These are phyloP conservation scores for Vanessa tameamea DNA, from an alignment of 1,140 invertebrate species.

Conservation along the genomic window DNA sequence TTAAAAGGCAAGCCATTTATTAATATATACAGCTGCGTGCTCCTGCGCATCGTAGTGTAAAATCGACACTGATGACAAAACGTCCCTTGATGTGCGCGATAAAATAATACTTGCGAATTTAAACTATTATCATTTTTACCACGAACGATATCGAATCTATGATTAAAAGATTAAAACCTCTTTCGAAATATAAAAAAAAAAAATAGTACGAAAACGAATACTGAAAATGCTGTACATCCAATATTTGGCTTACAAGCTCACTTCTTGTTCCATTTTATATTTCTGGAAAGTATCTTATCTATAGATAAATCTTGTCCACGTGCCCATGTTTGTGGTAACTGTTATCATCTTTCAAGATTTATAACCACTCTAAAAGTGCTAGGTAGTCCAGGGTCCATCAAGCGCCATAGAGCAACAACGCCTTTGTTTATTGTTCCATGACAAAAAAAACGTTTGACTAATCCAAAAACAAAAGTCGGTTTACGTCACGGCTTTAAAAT, in stretches of 20 bases:
- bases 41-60: constrained; percentile 52
- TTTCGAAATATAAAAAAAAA: constrained; percentile 3
- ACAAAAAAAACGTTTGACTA: constrained; percentile 46
- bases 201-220: background rate
- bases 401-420: constrained; percentile 26
- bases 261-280: background rate
- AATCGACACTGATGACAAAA: constrained; percentile 58
- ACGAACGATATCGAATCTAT: constrained; percentile 16
- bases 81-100: constrained; percentile 53
- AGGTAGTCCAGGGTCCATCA: constrained; percentile 28
- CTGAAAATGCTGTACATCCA: background rate
- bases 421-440: constrained; percentile 34
- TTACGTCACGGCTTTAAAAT: constrained; percentile 67
- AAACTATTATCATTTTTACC: constrained; percentile 15
- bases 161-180: constrained; percentile 1
- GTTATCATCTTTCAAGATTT: constrained; percentile 22
- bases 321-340: constrained; percentile 25
- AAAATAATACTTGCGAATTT: constrained; percentile 35
- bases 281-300: constrained; percentile 13
- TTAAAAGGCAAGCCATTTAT: constrained; percentile 49
- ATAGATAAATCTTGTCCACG: constrained; percentile 12
- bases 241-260: background rate
- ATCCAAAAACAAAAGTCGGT: constrained; percentile 60
- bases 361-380: constrained; percentile 34
- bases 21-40: constrained; percentile 60